phyloP scores from a whole-genome alignment of 1,140 invertebrate species.

The Drosophila cardini region DNA sequence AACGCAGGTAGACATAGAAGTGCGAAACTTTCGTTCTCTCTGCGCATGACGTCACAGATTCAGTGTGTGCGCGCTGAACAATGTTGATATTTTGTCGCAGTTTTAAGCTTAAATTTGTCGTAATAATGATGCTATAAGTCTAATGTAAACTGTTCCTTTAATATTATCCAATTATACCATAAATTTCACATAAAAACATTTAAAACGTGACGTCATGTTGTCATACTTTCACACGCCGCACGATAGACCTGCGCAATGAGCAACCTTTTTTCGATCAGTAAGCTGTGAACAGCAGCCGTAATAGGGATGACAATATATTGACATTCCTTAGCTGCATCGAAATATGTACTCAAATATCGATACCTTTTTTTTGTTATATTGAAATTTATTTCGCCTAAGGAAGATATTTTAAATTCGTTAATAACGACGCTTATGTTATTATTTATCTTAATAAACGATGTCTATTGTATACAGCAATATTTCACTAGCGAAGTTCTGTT shows the following conservation, averaged over 20 bases:
- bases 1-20: constrained; percentile 22
- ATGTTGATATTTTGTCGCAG: too few relatives aligned
- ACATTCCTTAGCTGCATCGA: background rate
- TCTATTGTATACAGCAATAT: background rate
- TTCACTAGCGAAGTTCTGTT: background rate
- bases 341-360: too few relatives aligned
- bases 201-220: constrained; percentile 21
- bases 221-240: background rate
- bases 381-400: too few relatives aligned
- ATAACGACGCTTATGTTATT: too few relatives aligned
- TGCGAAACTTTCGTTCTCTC: constrained; percentile 32
- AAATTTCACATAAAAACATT: background rate
- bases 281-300: background rate
- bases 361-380: too few relatives aligned
- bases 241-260: background rate
- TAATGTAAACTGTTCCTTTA: background rate
- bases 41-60: constrained; percentile 50
- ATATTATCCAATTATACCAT: background rate
- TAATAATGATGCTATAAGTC: background rate
- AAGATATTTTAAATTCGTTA: too few relatives aligned
- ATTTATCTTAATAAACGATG: background rate
- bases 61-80: background rate
- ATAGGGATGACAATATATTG: constrained; percentile 12
- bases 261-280: constrained; percentile 24
- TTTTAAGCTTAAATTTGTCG: too few relatives aligned